phyloP scores from a whole-genome alignment of 2,888 invertebrate species.

The Pandemis corylana region DNA sequence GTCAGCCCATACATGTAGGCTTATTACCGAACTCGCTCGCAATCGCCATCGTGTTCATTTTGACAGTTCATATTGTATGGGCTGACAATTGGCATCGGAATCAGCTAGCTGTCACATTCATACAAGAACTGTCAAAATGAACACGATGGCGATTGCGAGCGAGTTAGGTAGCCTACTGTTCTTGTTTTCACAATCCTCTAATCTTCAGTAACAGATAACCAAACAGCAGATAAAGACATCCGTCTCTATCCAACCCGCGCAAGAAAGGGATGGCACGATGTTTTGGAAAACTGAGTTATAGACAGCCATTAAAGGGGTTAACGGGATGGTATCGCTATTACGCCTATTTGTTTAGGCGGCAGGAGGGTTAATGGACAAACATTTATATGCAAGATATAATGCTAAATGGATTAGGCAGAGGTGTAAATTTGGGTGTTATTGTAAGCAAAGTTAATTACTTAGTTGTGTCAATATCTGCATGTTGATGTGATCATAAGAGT shows the following conservation, averaged over 20 bases:
- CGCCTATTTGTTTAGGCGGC: conserved; percentile 19
- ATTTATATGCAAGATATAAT: background rate
- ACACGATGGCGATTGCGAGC: too few relatives aligned
- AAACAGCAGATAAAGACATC: conserved; percentile 9
- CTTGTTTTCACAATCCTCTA: background rate
- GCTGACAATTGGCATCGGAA: too few relatives aligned
- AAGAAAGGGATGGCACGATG: background rate
- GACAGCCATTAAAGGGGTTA: conserved; percentile 22
- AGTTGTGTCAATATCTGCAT: too few relatives aligned
- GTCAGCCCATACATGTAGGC: too few relatives aligned
- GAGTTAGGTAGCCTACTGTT: background rate
- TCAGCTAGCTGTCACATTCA: too few relatives aligned
- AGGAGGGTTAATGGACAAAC: background rate
- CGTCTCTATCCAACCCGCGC: background rate
- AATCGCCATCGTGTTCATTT: too few relatives aligned
- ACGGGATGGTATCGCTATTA: conserved; percentile 13
- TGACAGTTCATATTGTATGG: too few relatives aligned
- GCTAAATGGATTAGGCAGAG: background rate
- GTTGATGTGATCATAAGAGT: too few relatives aligned
- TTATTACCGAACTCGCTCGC: too few relatives aligned
- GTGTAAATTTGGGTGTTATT: background rate
- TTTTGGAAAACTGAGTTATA: conserved; percentile 31
- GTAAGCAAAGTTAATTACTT: background rate
- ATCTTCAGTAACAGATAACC: conserved; percentile 11
- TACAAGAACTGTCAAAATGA: too few relatives aligned